Percentiles rank a stretch among this genome's conserved stretches.
phyloP scores from a whole-genome alignment of 37 sponge, comb jelly and placozoan genomes.

The Geodia barretti region DNA sequence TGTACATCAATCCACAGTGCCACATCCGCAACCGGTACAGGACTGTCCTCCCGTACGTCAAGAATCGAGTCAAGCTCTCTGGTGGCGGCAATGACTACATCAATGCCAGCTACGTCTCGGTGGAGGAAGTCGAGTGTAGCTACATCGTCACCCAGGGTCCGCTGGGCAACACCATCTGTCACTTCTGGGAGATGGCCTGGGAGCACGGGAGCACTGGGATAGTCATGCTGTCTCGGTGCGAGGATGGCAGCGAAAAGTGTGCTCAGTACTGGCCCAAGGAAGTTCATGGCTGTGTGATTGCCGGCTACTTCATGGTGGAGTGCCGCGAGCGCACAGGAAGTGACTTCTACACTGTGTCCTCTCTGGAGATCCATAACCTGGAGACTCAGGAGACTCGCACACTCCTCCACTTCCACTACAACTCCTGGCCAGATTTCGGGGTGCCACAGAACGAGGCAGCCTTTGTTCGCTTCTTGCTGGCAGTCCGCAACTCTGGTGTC shows the following conservation, averaged over 20 bases:
- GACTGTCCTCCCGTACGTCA: too few species aligned
- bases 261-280: slow-evolving; percentile 75
- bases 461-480: slow-evolving; percentile 81
- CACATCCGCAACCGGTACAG: too few species aligned
- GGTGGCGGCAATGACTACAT: slow-evolving; percentile 80
- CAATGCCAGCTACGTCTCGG: slow-evolving; percentile 86
- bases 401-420: slow-evolving; percentile 89
- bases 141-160: slow-evolving; percentile 87
- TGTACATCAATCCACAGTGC: too few species aligned
- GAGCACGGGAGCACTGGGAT: slow-evolving; percentile 77
- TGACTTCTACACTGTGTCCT: slow-evolving; percentile 29
- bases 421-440: slow-evolving; percentile 91
- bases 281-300: slow-evolving; percentile 16
- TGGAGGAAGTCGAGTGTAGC: slow-evolving; percentile 48
- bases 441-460: slow-evolving; percentile 75
- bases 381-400: slow-evolving; percentile 67
- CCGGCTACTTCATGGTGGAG: slow-evolving; percentile 33
- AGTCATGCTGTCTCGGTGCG: slow-evolving; percentile 86
- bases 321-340: slow-evolving; percentile 10
- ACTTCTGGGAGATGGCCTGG: slow-evolving; percentile 97
- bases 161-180: slow-evolving; percentile 62
- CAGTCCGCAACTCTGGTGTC: slow-evolving; percentile 67
- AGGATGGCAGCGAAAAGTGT: slow-evolving; percentile 87
- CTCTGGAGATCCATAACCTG: slow-evolving; percentile 41
- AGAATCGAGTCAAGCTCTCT: slow-evolving; percentile 67